Evolutionary conservation across 1,140 invertebrate genomes (phyloP).

Genomic region (Tribolium castaneum): DNA sequence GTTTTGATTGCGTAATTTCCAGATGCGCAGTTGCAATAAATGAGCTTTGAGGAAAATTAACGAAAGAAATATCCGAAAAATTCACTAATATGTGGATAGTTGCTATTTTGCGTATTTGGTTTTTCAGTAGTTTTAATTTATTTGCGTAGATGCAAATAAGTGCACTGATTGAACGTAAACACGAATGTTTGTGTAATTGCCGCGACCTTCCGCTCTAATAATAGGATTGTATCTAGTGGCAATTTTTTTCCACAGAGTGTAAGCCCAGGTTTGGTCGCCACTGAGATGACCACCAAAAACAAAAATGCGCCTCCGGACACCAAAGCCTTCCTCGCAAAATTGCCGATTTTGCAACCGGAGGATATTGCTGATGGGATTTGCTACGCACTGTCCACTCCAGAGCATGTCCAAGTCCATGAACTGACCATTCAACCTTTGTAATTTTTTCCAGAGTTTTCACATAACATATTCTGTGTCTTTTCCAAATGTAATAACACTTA

Average conservation of each 20-base stretch:
- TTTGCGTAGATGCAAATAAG: too few species aligned
- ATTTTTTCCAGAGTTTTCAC: background rate
- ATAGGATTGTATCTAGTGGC: too few species aligned
- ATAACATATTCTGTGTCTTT: background rate
- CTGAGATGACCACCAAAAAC: background rate
- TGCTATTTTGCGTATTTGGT: too few species aligned
- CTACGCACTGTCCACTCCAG: conserved; percentile 70
- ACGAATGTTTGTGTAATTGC: too few species aligned
- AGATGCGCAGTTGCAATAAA: too few species aligned
- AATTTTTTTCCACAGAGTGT: background rate
- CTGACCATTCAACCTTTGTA: background rate
- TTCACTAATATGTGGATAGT: too few species aligned
- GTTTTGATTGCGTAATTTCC: too few species aligned
- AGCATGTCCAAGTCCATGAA: conserved; percentile 66
- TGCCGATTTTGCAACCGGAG: conserved; percentile 57
- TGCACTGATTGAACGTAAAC: too few species aligned
- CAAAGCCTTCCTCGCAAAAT: background rate
- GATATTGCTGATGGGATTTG: conserved; percentile 71
- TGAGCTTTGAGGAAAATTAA: background rate
- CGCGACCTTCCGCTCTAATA: too few species aligned
- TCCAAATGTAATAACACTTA: background rate
- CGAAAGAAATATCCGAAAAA: too few species aligned
- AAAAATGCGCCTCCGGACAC: background rate
- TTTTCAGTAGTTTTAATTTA: too few species aligned
- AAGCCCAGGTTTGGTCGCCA: background rate